These are phyloP conservation scores for Drosophila pseudoobscura DNA, from an alignment of 1,140 invertebrate species.

Conservation along the genomic window DNA sequence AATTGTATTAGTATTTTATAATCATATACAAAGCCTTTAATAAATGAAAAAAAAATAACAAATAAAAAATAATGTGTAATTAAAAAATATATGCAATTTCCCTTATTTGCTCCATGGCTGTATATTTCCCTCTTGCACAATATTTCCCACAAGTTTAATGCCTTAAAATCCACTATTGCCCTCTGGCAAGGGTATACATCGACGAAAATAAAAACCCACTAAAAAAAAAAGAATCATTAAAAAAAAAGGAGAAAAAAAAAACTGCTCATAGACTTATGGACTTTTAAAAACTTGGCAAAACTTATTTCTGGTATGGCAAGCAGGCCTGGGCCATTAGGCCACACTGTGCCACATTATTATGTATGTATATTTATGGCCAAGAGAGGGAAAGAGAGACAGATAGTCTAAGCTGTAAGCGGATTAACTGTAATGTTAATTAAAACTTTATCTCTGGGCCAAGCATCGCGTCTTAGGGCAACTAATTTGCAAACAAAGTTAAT, in stretches of 20 bases:
- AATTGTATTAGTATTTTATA: too few relatives aligned
- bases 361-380: conserved; percentile 10
- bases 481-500: conserved; percentile 75
- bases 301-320: conserved; percentile 4
- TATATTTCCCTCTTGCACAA: too few relatives aligned
- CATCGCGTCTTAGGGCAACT: conserved; percentile 44
- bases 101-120: too few relatives aligned
- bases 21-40: too few relatives aligned
- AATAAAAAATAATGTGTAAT: too few relatives aligned
- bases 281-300: conserved; percentile 19
- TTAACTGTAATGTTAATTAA: conserved; percentile 78
- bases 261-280: not conserved
- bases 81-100: too few relatives aligned
- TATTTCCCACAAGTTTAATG: too few relatives aligned
- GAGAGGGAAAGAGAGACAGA: conserved; percentile 7
- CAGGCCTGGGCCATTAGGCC: conserved; percentile 41
- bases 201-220: not conserved
- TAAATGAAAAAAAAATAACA: too few relatives aligned
- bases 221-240: conserved; percentile 16
- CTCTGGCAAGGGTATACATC: too few relatives aligned
- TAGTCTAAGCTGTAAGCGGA: conserved; percentile 41
- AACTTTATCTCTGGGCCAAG: conserved; percentile 47
- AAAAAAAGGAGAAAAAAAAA: conserved; percentile 3
- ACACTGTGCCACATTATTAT: conserved; percentile 48
- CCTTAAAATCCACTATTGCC: too few relatives aligned